Evolutionary conservation across 2,797 vertebrate genomes (phyloP), one percentile per base, ranked within the genome.

Genomic region (Mormyrops attenuatus): DNA sequence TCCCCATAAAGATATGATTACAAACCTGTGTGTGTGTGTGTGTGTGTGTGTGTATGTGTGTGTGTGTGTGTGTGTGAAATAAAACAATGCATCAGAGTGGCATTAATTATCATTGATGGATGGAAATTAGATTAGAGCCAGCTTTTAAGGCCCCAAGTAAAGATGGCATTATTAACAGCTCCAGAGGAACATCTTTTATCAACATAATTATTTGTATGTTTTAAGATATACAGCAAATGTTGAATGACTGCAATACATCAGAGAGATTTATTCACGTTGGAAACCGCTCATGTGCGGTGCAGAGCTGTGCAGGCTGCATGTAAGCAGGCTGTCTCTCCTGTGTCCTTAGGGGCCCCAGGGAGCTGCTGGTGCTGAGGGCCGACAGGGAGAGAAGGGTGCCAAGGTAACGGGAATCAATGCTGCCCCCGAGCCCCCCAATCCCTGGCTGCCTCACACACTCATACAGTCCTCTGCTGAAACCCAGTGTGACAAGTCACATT

Each of bases 331-430:
- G 89, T 94, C 89, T 94, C 77, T 87, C 47, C 93, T 91, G 63
- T 41, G 92, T 49, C 93, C 89, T 69, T 93, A 99, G 99, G 99
- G 99, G 92, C 97, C 97, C 91, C 97, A 96, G 7, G 98, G 99
- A 91, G 93, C 96, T 86, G 92, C 95, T 0, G 99, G 99, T 89
- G 90, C 97, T 90, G 98, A 99, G 94, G 99, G 99, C 94, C 97
- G 98, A 90, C 97, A 99, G 96, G 98, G 99, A 90, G 98, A 99
- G 96, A 99, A 99, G 94, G 99, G 99, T 66, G 97, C 98, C 88
- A 99, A 99, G 98, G 99, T 99, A 96, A 95, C 55, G 8, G 77
- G 91, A 94, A 94, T 92, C 92, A 91, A 91, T 93, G 89, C 90
- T 89, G 90, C 91, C 88, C 88, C 84, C 5, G 26, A 30, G 3